Evolutionary conservation across 2,113 vertebrate genomes (phyloP).

Genomic region (Saguinus midas): DNA sequence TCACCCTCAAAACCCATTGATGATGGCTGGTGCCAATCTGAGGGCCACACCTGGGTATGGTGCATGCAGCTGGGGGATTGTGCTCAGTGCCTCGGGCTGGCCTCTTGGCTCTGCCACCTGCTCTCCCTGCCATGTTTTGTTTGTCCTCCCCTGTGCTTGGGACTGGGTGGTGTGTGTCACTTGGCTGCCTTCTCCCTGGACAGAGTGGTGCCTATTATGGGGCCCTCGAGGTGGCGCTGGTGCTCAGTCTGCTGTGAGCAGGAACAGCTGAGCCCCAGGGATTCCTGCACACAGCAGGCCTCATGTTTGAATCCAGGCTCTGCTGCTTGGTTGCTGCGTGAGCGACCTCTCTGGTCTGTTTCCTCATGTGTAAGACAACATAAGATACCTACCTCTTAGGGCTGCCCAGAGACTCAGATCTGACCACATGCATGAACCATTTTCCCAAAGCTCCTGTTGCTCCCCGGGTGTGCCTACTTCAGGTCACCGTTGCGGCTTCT

Average conservation of each 20-base stretch:
- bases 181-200: not conserved
- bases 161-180: rapidly evolving
- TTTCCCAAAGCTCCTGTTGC: rapidly evolving
- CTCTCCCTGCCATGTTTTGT: not conserved
- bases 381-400: not conserved
- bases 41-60: not conserved
- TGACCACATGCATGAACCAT: not conserved
- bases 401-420: not conserved
- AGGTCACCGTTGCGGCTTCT: rapidly evolving
- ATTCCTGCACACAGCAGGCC: not conserved
- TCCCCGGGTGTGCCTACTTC: rapidly evolving
- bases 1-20: not conserved
- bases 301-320: not conserved
- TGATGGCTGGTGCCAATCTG: not conserved
- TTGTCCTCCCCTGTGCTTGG: not conserved
- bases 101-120: not conserved
- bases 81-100: not conserved
- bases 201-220: not conserved
- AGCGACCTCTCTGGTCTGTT: not conserved
- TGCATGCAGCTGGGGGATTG: rapidly evolving
- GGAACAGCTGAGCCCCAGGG: not conserved
- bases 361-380: rapidly evolving
- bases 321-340: not conserved
- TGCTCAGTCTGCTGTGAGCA: rapidly evolving
- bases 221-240: not conserved